phyloP scores from a whole-genome alignment of 2,797 vertebrate genomes.

The Holocentrus rufus region DNA sequence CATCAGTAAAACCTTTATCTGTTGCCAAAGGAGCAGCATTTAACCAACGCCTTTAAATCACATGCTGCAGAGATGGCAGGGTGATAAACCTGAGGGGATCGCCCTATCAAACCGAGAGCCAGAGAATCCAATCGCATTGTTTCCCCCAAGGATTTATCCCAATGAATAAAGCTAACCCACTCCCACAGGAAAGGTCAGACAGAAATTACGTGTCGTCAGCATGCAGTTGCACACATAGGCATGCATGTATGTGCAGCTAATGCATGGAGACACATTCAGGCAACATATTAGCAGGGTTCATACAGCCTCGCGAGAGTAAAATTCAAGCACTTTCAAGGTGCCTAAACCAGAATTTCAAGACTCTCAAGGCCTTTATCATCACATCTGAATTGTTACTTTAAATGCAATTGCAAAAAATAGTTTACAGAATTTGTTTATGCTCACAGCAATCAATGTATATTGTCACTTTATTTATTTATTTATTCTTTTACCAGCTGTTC shows the following conservation, averaged over 20 bases:
- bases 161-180: slow-evolving; percentile 34
- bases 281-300: not conserved
- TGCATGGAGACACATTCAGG: not conserved
- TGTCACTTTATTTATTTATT: too few species aligned
- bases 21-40: slow-evolving; percentile 41
- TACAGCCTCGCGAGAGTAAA: too few species aligned
- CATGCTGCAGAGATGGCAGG: slow-evolving; percentile 32
- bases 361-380: too few species aligned
- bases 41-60: slow-evolving; percentile 41
- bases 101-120: not conserved
- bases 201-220: slow-evolving; percentile 6
- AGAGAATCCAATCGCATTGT: slow-evolving; percentile 4
- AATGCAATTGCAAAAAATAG: too few species aligned
- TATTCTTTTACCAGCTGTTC: too few species aligned
- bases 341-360: too few species aligned
- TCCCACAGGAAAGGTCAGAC: slow-evolving; percentile 30
- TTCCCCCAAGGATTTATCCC: slow-evolving; percentile 27
- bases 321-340: too few species aligned
- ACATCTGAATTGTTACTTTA: too few species aligned
- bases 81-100: slow-evolving; percentile 19
- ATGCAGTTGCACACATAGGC: slow-evolving; percentile 3
- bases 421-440: too few species aligned
- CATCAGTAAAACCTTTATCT: slow-evolving; percentile 37
- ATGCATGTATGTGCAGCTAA: not conserved
- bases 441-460: too few species aligned